A percentile compares a stretch with the other conserved stretches of the same genome.
Conservation (phyloP, 2,888 invertebrate genomes). For the Chrysotoxum bicinctum region DNA sequence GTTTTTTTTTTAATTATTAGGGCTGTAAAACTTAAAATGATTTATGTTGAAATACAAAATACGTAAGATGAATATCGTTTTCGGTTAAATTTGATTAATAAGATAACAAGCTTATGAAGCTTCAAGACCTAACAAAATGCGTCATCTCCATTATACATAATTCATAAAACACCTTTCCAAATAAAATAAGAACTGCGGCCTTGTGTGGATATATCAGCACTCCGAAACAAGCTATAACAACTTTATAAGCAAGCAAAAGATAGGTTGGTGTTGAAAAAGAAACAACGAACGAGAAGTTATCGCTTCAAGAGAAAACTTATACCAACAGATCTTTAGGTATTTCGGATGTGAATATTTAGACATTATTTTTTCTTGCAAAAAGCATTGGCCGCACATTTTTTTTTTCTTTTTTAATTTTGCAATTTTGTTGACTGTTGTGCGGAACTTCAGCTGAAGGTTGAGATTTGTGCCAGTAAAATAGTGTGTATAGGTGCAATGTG, state of each 20-base stretch:
- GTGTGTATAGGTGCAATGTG: background rate
- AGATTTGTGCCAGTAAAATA: constrained; percentile 31
- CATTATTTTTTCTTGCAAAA: background rate
- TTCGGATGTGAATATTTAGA: constrained; percentile 3
- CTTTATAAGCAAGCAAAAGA: background rate
- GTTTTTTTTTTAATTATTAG: too few species aligned
- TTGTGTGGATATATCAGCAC: background rate
- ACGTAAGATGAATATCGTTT: too few species aligned
- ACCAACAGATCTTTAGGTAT: constrained; percentile 22
- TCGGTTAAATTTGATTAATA: too few species aligned
- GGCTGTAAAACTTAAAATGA: too few species aligned
- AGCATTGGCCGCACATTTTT: constrained; percentile 31
- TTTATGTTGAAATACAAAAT: too few species aligned
- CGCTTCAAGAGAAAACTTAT: constrained; percentile 2
- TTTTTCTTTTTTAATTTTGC: constrained; percentile 3
- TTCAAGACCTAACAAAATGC: too few species aligned
- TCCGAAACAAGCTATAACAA: constrained; percentile 3
- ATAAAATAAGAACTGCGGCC: background rate
- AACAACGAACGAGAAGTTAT: background rate
- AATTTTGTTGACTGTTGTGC: constrained; percentile 8
- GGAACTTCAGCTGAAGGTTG: constrained; percentile 62
- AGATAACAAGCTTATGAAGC: too few species aligned
- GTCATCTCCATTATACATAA: too few species aligned
- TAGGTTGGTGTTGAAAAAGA: constrained; percentile 28
- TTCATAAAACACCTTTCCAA: background rate